Base-by-base conservation (phyloP, 2,797 vertebrate species). In the Sebastes umbrosus region DNA sequence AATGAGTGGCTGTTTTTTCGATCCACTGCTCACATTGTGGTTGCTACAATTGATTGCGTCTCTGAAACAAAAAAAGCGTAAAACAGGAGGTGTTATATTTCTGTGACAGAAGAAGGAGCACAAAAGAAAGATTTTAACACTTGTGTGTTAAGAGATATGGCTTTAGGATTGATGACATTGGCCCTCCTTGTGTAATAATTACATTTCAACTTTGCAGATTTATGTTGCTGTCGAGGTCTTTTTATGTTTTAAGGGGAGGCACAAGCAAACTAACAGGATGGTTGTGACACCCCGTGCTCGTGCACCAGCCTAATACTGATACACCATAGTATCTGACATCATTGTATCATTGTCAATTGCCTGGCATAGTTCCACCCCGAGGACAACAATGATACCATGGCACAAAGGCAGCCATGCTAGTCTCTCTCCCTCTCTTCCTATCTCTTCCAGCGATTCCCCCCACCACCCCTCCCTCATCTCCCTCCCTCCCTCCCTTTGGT, bases 11-110 rank as follows among this genome's bases (percentile, higher is more conserved):
- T 90, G 90, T 90, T 93, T 55, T 65, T 93, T 90, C 87, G 66
- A 92, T 87, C 91, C 86, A 20, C 85, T 83, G 91, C 92, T 87
- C 90, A 85, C 91, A 85, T 90, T 91, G 92, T 87, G 90, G 80
- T 69, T 83, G 69, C 84, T 78, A 65, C 84, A 69, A 88, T 79
- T 88, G 92, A 93, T 90, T 89, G 88, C 88, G 85, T 89, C 88
- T 73, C 88, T 24, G 85, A 88, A 85, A 91, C 80, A 87, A 50
- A 90, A 92, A 46, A 46, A 46, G 62, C 55, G 32, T 52, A 80
- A 85, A 80, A 85, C 71, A 50, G 71, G 73, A 84, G 81, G 62
- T 34, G 79, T 58, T 78, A 65, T 60, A 69, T 67, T 69, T 80
- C 75, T 50, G 83, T 71, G 84, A 87, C 80, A 18, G 73, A 34